phyloP scores from a whole-genome alignment of 2,797 vertebrate species.

The Margarornis squamiger region DNA sequence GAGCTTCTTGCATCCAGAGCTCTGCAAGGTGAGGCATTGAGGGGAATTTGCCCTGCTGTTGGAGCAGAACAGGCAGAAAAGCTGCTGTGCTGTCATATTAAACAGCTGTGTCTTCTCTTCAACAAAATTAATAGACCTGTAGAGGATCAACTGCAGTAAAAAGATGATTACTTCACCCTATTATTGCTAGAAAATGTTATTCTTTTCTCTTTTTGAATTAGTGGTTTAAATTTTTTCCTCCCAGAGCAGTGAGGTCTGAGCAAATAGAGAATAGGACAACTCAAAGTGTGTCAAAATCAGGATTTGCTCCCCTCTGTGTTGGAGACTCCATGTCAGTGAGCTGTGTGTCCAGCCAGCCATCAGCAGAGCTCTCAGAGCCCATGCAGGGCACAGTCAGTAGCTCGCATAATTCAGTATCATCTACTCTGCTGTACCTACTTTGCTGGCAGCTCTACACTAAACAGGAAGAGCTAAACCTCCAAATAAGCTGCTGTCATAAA shows the following conservation, averaged over 20 bases:
- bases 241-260: not conserved
- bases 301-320: not conserved
- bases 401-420: not conserved
- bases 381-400: not conserved
- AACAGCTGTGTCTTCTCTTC: not conserved
- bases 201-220: not conserved
- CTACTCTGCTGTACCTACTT: not conserved
- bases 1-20: not conserved
- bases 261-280: rapidly evolving
- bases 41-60: not conserved
- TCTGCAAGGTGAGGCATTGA: not conserved
- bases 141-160: not conserved
- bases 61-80: not conserved
- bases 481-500: not conserved
- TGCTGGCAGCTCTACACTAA: not conserved
- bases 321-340: not conserved
- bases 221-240: not conserved
- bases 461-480: not conserved
- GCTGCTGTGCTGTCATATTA: not conserved
- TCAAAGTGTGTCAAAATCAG: not conserved
- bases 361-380: not conserved
- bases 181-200: not conserved
- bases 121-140: not conserved
- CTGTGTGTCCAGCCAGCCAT: not conserved
- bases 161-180: not conserved